Evolutionary conservation across 2,113 vertebrate species (phyloP), one percentile per base, ranked within the genome.

Genomic region (Myotis yumanensis): DNA sequence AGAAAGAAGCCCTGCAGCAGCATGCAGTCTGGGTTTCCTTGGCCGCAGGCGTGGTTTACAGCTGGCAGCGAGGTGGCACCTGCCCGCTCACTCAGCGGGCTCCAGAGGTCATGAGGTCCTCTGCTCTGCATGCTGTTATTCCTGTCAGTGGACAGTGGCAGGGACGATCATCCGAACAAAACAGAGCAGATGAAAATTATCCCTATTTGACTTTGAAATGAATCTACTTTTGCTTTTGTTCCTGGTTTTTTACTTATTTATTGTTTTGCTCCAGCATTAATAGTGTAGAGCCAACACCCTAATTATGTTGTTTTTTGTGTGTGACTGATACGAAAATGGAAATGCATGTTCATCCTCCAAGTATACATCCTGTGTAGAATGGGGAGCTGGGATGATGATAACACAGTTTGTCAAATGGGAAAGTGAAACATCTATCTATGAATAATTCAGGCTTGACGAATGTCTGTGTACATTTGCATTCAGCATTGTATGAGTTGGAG

Each of bases 151-250:
- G 17, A 62, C 43, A 2, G 8, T 51, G 54, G 35, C 32, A 46
- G n/a, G 57, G 84, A 20, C 23, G 35, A 68, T 11, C 57, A 80
- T 83, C 51, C 40, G 8, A 89, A 80, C 52, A 69, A 73, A 94
- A 25, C 11, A 28, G 11, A 64, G 57, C 57, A 81, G 14, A 17
- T 22, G 69, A 57, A 59, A 71, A 51, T 59, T 20, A 81, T 81
- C 90, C 69, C 86, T 91, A 4, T 66, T 83, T 79, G 72, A 83
- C 62, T 90, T 85, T 72, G 20, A 94, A 64, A 54, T 89, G n/a
- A 89, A 71, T 23, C 9, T 23, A 62, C 15, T 87, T 84, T 76
- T 83, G 52, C 25, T 89, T 82, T 79, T 90, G n/a, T 92, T 73
- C 4, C 66, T 75, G 20, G 16, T 35, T 77, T 90, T 88, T 51